Evolutionary conservation across 2,888 invertebrate genomes (phyloP), one percentile per base, ranked within the genome.

Genomic region (Drepanosiphum platanoidis): DNA sequence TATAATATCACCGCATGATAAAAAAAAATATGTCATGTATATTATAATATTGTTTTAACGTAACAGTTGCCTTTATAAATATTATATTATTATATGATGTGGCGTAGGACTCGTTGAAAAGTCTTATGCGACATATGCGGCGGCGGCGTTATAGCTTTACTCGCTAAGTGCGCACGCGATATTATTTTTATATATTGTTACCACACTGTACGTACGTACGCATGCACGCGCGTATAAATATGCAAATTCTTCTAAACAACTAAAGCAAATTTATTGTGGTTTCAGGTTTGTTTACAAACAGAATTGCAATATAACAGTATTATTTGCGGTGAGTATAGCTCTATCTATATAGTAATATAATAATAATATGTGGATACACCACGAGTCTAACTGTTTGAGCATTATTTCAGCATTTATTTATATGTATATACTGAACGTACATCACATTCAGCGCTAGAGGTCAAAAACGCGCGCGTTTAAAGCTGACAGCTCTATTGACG

Each of bases 241-340:
- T 42, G 46, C 46, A 46, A 46, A 46, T 46, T 18, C 15, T 46
- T 15, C 46, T 46, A 46, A 3, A 18, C 15, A 18, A 52, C 18
- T 3, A 4, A 52, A 52, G 52, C 3, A 52, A 52, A 52, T 52
- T 52, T 18, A 52, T 52, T 5, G 22, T 18, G 52, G 18, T n/a
- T n/a, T n/a, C n/a, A n/a, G n/a, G n/a, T 52, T 52, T 52, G 52
- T 52, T 52, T 52, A 52, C 52, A 52, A 52, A 52, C 52, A 52
- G 52, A 52, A 52, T 52, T 52, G 52, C 52, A 52, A 52, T 52
- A 22, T 3, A 18, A 52, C 18, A n/a, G n/a, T n/a, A n/a, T n/a
- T n/a, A n/a, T n/a, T n/a, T n/a, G 22, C 52, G 18, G 22, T 3
- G 52, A 22, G 18, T 52, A 52, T 52, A 18, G 22, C 22, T 52